Percentiles rank a stretch among this genome's conserved stretches.
These are phyloP conservation scores for Mus spretus DNA, from an alignment of 2,797 vertebrate species.

Conservation along the genomic window DNA sequence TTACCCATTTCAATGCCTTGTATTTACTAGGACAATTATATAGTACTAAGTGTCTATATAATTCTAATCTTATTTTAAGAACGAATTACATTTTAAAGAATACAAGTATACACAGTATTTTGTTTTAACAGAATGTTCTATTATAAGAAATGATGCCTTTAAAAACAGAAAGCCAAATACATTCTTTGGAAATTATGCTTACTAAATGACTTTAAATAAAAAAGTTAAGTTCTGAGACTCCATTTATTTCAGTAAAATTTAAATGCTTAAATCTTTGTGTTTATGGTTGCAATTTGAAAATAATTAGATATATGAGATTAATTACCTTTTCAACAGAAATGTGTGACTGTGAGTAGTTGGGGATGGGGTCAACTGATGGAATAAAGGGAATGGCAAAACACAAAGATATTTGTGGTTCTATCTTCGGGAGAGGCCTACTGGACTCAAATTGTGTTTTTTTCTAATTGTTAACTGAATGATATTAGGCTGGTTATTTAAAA, in stretches of 20 bases:
- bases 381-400: too few relatives aligned
- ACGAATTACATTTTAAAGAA: not conserved
- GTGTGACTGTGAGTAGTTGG: too few relatives aligned
- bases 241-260: too few relatives aligned
- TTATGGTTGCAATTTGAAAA: too few relatives aligned
- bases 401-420: too few relatives aligned
- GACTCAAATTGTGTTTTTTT: not conserved
- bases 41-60: not conserved
- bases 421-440: not conserved
- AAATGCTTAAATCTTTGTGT: too few relatives aligned
- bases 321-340: too few relatives aligned
- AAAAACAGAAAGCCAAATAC: not conserved
- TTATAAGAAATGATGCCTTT: not conserved
- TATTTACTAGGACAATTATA: slow-evolving; percentile 53
- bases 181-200: too few relatives aligned
- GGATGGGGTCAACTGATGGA: too few relatives aligned
- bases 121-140: not conserved
- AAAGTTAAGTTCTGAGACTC: too few relatives aligned
- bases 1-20: slow-evolving; percentile 6
- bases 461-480: not conserved
- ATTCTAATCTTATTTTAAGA: slow-evolving; percentile 60
- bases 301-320: too few relatives aligned
- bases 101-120: not conserved
- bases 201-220: too few relatives aligned
- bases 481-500: not conserved